These are phyloP conservation scores for Unio pictorum DNA, from an alignment of 2,888 invertebrate genomes.

Conservation along the genomic window DNA sequence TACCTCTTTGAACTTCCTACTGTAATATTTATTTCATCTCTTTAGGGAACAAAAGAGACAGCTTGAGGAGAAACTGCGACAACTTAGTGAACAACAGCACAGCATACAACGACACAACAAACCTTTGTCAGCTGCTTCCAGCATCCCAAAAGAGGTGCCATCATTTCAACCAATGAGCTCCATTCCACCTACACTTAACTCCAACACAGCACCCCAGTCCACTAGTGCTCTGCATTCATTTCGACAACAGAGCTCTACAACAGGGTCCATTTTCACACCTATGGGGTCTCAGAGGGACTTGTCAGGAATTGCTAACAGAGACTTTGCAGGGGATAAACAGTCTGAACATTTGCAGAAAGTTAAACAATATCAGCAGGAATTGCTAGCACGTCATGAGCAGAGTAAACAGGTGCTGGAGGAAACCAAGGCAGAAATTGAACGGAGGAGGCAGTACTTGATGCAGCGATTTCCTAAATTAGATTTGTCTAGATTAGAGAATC, in stretches of 20 bases:
- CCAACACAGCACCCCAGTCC: constrained; percentile 15
- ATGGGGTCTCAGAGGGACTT: not conserved
- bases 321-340: constrained; percentile 22
- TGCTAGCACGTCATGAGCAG: constrained; percentile 53
- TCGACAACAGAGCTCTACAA: constrained; percentile 6
- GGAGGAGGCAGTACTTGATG: constrained; percentile 41
- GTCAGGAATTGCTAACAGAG: no score
- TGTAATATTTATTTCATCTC: constrained; percentile 1
- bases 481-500: constrained; percentile 31
- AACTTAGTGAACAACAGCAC: constrained; percentile 43
- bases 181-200: constrained; percentile 35
- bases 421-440: constrained; percentile 53
- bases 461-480: constrained; percentile 44
- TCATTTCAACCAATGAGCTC: constrained; percentile 31
- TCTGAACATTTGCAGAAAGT: constrained; percentile 43
- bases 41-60: constrained; percentile 48
- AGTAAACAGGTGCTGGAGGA: constrained; percentile 49
- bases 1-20: no score
- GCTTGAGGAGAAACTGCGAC: constrained; percentile 47
- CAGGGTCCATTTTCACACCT: constrained; percentile 1
- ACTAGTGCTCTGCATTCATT: not conserved
- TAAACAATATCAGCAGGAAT: constrained; percentile 52
- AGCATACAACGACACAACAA: constrained; percentile 18
- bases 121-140: constrained; percentile 19
- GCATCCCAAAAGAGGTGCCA: constrained; percentile 28